Percentiles rank a stretch among this genome's conserved stretches.
Evolutionary conservation across 2,113 vertebrate species (phyloP).

Genomic region (Megaptera novaeangliae): DNA sequence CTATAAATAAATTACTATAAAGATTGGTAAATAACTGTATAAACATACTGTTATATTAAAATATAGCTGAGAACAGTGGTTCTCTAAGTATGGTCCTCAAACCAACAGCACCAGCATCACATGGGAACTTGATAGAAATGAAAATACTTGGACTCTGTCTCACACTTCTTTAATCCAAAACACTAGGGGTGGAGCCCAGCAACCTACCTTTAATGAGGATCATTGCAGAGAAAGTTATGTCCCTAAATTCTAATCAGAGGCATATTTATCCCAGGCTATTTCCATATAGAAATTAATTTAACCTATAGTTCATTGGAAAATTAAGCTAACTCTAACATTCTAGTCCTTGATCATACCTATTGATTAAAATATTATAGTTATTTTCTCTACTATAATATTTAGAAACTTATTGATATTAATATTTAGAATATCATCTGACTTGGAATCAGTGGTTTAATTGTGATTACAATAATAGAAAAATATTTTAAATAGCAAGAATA

Average conservation of each 20-base stretch:
- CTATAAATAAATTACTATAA: neutral
- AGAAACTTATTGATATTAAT: neutral
- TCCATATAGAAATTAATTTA: constrained; percentile 45
- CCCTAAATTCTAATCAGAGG: neutral
- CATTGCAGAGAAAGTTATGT: neutral
- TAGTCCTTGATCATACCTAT: neutral
- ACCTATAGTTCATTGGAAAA: constrained; percentile 1
- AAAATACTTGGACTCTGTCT: neutral
- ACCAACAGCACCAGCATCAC: neutral
- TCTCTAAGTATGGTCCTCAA: neutral
- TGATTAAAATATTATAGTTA: neutral
- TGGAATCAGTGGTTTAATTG: neutral
- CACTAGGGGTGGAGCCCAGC: neutral
- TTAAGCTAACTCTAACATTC: neutral
- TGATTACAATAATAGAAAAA: neutral
- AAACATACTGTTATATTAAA: neutral
- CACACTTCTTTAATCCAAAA: neutral
- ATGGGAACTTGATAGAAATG: neutral
- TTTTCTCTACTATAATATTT: neutral
- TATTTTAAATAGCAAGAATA: neutral
- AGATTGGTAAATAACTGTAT: neutral
- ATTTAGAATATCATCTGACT: neutral
- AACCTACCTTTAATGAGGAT: neutral
- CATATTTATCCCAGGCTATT: constrained; percentile 13
- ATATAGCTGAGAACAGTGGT: neutral